Evolutionary conservation across 2,888 invertebrate genomes (phyloP).

Genomic region (Pristionchus arcanus): DNA sequence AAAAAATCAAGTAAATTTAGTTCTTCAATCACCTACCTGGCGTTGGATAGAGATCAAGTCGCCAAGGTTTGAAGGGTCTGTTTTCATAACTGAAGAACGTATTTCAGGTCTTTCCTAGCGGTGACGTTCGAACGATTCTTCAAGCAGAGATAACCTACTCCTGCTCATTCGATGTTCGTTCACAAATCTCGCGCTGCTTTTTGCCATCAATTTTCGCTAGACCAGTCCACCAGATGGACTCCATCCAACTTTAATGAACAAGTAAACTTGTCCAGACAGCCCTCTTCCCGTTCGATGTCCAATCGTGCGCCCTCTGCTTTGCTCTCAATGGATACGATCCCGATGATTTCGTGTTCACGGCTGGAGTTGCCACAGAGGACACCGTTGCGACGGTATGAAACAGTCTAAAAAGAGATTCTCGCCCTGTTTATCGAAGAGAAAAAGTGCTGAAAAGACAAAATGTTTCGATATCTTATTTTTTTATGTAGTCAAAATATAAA

Average conservation of each 20-base stretch:
- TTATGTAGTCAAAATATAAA: too few relatives aligned
- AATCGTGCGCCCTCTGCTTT: constrained; percentile 7
- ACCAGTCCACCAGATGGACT: background rate
- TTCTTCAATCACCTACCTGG: background rate
- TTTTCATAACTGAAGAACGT: background rate
- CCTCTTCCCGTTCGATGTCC: constrained; percentile 19
- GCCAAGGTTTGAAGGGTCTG: background rate
- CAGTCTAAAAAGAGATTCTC: too few relatives aligned
- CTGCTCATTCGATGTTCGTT: constrained; percentile 18
- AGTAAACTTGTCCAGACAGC: background rate
- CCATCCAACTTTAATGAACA: background rate
- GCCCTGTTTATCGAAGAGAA: too few relatives aligned
- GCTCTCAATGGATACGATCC: constrained; percentile 31
- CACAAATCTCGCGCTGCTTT: background rate
- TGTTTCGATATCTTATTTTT: too few relatives aligned
- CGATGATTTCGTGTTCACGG: constrained; percentile 11
- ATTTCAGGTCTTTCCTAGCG: background rate
- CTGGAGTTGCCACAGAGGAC: background rate
- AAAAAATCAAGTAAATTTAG: background rate
- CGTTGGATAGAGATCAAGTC: constrained; percentile 26
- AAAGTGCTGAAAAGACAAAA: too few relatives aligned
- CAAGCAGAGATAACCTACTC: constrained; percentile 32
- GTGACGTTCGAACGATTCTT: constrained; percentile 14
- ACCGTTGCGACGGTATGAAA: background rate
- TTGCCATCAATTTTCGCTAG: background rate